Evolutionary conservation across 2,888 invertebrate species (phyloP), one percentile per base, ranked within the genome.

Genomic region (Cheiracanthium punctorium): DNA sequence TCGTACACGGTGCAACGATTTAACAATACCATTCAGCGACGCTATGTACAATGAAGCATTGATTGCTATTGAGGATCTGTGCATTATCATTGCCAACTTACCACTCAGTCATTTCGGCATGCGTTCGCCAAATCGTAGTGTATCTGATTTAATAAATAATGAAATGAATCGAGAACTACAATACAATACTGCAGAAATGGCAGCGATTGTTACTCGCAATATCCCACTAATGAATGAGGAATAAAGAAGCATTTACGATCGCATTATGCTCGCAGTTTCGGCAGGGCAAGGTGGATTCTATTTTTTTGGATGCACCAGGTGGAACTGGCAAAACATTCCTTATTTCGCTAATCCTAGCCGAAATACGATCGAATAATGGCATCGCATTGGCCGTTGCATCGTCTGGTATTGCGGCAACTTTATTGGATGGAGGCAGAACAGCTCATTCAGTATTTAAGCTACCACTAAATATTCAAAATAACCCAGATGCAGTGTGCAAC

Each of bases 261-360:
- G 24, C 64, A 48, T 48, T 17, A 48, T 48, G 48, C 17, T 17
- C 12, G 17, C 17, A 20, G 28, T 64, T 24, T 24, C 5, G 4
- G 28, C 64, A 28, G 52, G 5, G 14, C 20, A 28, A 24, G 64
- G 64, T 28, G 64, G 64, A 29, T 24, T 69, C 71, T 41, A 41
- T 70, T 89, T 91, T 88, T 69, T 92, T 41, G 41, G 41, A 41
- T 41, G 41, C 41, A 41, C 41, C 41, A 32, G 91, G 91, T n/a
- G 91, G 91, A 17, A 92, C 91, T 52, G 92, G 92, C 8, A 92
- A 92, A 90, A 92, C 91, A n/a, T 92, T 91, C 85, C 80, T 92
- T 0, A 91, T 92, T 65, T 90, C 90, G 41, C 82, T 91, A 37
- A 80, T 92, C 33, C 88, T 92, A 12, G 91, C 91, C 17, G 82